Evolutionary conservation across 2,113 vertebrate genomes (phyloP).

Genomic region (Chitala chitala): DNA sequence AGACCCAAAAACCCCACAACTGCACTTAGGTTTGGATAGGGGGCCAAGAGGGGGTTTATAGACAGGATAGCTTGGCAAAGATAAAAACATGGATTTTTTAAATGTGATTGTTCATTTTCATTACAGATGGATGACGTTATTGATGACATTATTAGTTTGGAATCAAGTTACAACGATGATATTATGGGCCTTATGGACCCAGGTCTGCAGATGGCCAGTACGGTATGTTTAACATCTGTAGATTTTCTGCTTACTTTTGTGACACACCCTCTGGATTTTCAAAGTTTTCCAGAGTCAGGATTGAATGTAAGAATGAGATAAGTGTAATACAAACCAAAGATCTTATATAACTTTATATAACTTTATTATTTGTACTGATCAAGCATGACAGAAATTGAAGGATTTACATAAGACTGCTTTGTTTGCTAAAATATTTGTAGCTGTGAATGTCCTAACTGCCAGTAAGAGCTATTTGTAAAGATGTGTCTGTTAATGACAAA

Average conservation of each 20-base stretch:
- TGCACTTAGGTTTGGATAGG: too few species aligned
- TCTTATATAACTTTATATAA: background rate
- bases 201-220: conserved; percentile 87
- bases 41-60: too few species aligned
- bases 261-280: background rate
- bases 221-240: conserved; percentile 59
- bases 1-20: too few species aligned
- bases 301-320: background rate
- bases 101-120: conserved; percentile 28
- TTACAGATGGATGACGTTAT: conserved; percentile 97
- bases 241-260: background rate
- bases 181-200: conserved; percentile 90
- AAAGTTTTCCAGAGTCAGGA: background rate
- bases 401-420: too few species aligned
- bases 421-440: too few species aligned
- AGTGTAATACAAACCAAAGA: background rate
- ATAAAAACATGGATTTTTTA: background rate
- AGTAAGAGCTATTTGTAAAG: too few species aligned
- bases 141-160: conserved; percentile 97
- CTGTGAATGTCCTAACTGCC: too few species aligned
- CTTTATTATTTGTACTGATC: too few species aligned
- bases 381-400: too few species aligned
- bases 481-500: too few species aligned
- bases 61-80: too few species aligned
- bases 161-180: conserved; percentile 97